Evolutionary conservation across 2,113 vertebrate genomes (phyloP).

Genomic region (Siniperca chuatsi): DNA sequence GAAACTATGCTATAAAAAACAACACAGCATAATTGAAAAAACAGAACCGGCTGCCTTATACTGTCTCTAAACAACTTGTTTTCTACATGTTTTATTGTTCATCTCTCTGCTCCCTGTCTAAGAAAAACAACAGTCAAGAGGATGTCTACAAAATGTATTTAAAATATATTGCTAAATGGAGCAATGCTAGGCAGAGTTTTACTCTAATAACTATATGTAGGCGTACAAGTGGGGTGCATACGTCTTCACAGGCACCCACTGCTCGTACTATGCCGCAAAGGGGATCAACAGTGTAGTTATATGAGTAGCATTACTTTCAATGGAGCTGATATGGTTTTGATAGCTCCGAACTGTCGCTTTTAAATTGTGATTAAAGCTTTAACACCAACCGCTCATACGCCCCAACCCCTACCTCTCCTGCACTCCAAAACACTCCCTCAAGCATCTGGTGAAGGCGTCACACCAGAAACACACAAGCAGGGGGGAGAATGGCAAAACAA

Average conservation of each 20-base stretch:
- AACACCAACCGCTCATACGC: not conserved
- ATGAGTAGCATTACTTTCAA: constrained; percentile 25
- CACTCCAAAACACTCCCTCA: constrained; percentile 18
- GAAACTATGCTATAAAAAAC: constrained; percentile 71
- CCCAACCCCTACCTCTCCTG: constrained; percentile 26
- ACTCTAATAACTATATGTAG: not conserved
- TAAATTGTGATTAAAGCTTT: constrained; percentile 28
- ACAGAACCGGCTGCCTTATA: constrained; percentile 56
- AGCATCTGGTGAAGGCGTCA: constrained; percentile 61
- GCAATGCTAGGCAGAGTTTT: not conserved
- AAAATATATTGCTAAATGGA: constrained; percentile 14
- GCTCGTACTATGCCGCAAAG: not conserved
- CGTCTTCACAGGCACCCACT: not conserved
- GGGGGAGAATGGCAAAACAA: not conserved
- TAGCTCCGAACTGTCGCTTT: constrained; percentile 14
- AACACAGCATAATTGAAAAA: constrained; percentile 71
- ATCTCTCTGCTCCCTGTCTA: constrained; percentile 14
- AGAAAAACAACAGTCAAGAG: constrained; percentile 38
- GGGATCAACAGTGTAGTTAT: not conserved
- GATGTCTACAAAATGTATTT: constrained; percentile 28
- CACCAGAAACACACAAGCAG: constrained; percentile 28
- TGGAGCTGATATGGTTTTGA: not conserved
- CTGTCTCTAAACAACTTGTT: constrained; percentile 61
- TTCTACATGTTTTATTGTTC: constrained; percentile 31
- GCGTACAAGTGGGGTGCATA: not conserved